Evolutionary conservation across 2,113 vertebrate genomes (phyloP).

Genomic region (Felis chaus): DNA sequence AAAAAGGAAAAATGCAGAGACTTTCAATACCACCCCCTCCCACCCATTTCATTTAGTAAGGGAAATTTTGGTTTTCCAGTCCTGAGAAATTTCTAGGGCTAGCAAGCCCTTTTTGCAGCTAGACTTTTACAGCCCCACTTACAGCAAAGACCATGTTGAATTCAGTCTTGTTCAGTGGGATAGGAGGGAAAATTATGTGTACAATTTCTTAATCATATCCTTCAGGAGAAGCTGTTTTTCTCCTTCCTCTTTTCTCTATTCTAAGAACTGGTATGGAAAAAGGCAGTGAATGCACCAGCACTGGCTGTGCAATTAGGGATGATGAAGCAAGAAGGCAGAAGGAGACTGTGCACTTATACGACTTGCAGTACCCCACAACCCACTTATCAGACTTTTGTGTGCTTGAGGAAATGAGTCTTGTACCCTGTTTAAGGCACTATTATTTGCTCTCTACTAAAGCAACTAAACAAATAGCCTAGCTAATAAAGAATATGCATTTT

Average conservation of each 20-base stretch:
- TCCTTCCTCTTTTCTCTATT: not conserved
- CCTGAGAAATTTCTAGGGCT: not conserved
- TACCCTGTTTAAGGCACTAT: not conserved
- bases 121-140: not conserved
- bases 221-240: not conserved
- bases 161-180: not conserved
- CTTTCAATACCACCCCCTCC: not conserved
- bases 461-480: not conserved
- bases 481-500: not conserved
- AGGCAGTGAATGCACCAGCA: not conserved
- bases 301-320: not conserved
- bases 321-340: not conserved
- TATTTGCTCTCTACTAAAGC: not conserved
- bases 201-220: not conserved
- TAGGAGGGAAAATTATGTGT: not conserved
- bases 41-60: not conserved
- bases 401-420: not conserved
- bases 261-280: not conserved
- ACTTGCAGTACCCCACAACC: rapidly evolving
- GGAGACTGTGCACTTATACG: not conserved
- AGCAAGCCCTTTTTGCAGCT: not conserved
- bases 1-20: not conserved
- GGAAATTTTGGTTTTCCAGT: not conserved
- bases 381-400: not conserved
- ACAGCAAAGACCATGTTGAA: not conserved